Evolutionary conservation across 2,888 invertebrate genomes (phyloP).

Genomic region (Caradrina kadenii): DNA sequence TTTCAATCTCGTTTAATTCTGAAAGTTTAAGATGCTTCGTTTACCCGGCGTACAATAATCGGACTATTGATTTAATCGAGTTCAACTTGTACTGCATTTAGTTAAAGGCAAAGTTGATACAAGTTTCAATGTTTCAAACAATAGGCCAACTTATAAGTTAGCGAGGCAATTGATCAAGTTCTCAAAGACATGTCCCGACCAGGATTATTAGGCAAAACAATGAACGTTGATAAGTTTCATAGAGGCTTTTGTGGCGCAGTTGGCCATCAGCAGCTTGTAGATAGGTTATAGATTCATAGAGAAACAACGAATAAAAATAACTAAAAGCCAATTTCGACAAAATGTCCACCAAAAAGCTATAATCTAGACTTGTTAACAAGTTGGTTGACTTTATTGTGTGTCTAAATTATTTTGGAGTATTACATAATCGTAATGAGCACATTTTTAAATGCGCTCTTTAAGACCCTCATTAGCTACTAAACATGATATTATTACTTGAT

Average conservation of each 20-base stretch:
- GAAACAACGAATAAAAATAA: neutral
- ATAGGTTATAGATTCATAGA: neutral
- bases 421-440: too few relatives aligned
- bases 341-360: too few relatives aligned
- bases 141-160: conserved; percentile 52
- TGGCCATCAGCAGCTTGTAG: neutral
- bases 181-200: conserved; percentile 51
- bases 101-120: conserved; percentile 42
- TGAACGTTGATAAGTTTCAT: conserved; percentile 49
- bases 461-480: too few relatives aligned
- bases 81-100: conserved; percentile 26
- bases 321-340: too few relatives aligned
- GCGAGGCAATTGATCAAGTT: conserved; percentile 54
- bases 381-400: too few relatives aligned
- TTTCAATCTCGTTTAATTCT: conserved; percentile 9
- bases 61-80: conserved; percentile 36
- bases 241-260: conserved; percentile 24
- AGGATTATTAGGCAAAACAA: conserved; percentile 56
- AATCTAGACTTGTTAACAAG: too few relatives aligned
- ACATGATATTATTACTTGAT: too few relatives aligned
- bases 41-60: conserved; percentile 10
- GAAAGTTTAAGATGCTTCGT: conserved; percentile 7
- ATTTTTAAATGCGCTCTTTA: too few relatives aligned
- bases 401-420: too few relatives aligned
- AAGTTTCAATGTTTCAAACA: conserved; percentile 57